These are phyloP conservation scores for Xyliphius kryptos DNA, from an alignment of 2,113 vertebrate species.

Conservation along the genomic window DNA sequence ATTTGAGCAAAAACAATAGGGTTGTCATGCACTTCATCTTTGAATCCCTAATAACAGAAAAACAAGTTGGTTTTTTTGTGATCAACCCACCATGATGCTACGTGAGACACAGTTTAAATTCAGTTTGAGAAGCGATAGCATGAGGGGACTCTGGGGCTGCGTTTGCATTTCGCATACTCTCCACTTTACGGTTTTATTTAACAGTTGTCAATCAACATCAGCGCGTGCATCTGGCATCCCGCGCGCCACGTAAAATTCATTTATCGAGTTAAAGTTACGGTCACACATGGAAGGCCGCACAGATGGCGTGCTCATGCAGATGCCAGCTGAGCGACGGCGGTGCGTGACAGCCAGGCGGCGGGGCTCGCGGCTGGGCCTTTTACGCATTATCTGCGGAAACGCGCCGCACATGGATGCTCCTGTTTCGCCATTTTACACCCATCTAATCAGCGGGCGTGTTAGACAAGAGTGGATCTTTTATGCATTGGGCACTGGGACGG, in stretches of 20 bases:
- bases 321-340: conserved; percentile 21
- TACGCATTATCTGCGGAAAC: conserved; percentile 68
- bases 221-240: conserved; percentile 61
- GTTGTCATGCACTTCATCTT: no score
- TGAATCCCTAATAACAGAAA: no score
- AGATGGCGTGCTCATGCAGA: conserved; percentile 70
- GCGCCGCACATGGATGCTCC: conserved; percentile 64
- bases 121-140: conserved; percentile 26
- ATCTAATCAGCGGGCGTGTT: conserved; percentile 89
- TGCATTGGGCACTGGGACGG: conserved; percentile 84
- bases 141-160: conserved; percentile 1
- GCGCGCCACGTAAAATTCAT: conserved; percentile 66
- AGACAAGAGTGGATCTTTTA: conserved; percentile 92
- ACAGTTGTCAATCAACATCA: conserved; percentile 66
- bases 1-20: no score
- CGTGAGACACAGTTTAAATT: no score
- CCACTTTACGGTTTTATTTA: conserved; percentile 63
- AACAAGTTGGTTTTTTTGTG: no score
- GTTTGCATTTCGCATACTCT: conserved; percentile 44
- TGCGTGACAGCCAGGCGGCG: conserved; percentile 3
- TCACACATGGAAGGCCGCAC: conserved; percentile 85
- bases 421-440: conserved; percentile 77
- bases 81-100: no score
- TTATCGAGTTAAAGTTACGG: conserved; percentile 74
- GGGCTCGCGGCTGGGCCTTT: conserved; percentile 38